phyloP scores from a whole-genome alignment of 2,113 vertebrate genomes.

The Scomber scombrus region DNA sequence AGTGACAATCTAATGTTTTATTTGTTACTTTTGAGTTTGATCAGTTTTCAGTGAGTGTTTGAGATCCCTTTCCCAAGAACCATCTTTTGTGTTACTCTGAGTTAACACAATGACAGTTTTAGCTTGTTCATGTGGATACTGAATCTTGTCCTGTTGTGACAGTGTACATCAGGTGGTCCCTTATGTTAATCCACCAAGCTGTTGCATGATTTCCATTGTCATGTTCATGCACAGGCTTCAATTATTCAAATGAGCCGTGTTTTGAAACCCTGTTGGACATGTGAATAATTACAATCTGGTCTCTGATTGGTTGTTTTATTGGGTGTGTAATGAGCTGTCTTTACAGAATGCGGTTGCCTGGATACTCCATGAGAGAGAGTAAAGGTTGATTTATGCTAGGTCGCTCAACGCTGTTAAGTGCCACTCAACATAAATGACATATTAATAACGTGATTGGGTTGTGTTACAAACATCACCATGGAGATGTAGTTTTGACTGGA shows the following conservation, averaged over 20 bases:
- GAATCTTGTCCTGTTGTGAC: slow-evolving; percentile 9
- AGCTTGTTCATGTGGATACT: not conserved
- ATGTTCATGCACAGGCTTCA: slow-evolving; percentile 10
- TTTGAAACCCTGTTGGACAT: slow-evolving; percentile 2
- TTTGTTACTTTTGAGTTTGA: no score
- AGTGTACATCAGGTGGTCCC: slow-evolving; percentile 4
- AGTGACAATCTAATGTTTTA: no score
- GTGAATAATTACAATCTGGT: slow-evolving; percentile 23
- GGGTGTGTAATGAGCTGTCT: slow-evolving; percentile 10
- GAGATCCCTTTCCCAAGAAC: no score
- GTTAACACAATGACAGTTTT: not conserved
- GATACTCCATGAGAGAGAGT: slow-evolving; percentile 53
- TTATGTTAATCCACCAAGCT: slow-evolving; percentile 9
- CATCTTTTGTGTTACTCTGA: not conserved
- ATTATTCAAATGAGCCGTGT: slow-evolving; percentile 39
- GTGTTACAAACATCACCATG: no score
- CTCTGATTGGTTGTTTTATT: slow-evolving; percentile 52
- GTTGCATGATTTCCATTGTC: slow-evolving; percentile 14
- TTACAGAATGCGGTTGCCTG: slow-evolving; percentile 67
- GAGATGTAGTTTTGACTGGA: no score
- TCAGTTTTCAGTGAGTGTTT: no score
- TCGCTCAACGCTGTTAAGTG: no score
- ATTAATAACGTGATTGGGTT: no score
- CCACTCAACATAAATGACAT: no score
- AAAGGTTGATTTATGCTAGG: no score